phyloP scores from a whole-genome alignment of 2,888 invertebrate genomes.

The Scaptomyza polygonia region DNA sequence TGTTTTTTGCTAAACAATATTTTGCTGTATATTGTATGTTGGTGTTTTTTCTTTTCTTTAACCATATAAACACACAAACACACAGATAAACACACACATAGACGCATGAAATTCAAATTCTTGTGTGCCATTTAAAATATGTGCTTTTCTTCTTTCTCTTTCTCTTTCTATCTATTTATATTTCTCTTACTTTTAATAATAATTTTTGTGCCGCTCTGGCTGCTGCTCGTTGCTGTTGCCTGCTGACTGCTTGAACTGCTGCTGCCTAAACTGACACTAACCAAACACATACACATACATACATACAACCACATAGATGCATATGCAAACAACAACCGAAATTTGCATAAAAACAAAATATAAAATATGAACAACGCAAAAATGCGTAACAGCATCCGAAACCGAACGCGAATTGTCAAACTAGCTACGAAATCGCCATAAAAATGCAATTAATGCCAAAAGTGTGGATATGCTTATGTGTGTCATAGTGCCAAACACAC shows the following conservation, averaged over 20 bases:
- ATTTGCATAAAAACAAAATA: slow-evolving; percentile 63
- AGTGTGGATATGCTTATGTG: slow-evolving; percentile 47
- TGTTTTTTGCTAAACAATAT: slow-evolving; percentile 33
- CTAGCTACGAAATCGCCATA: slow-evolving; percentile 45
- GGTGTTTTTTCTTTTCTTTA: slow-evolving; percentile 46
- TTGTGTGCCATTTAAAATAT: slow-evolving; percentile 70
- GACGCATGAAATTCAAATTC: slow-evolving; percentile 58
- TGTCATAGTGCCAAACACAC: slow-evolving; percentile 21
- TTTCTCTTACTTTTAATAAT: slow-evolving; percentile 39
- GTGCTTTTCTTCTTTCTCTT: slow-evolving; percentile 51
- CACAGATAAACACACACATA: slow-evolving; percentile 14
- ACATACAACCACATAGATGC: slow-evolving; percentile 16
- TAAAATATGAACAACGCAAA: slow-evolving; percentile 49
- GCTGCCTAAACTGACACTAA: slow-evolving; percentile 15
- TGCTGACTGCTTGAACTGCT: slow-evolving; percentile 32
- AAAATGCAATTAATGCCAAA: slow-evolving; percentile 55
- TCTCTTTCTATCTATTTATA: slow-evolving; percentile 29
- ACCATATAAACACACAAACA: slow-evolving; percentile 23
- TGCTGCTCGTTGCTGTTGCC: slow-evolving; percentile 39
- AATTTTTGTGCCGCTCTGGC: slow-evolving; percentile 19
- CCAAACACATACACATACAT: slow-evolving; percentile 10
- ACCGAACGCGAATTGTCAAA: slow-evolving; percentile 53
- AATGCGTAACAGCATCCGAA: slow-evolving; percentile 28
- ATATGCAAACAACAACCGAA: slow-evolving; percentile 29
- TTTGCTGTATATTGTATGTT: slow-evolving; percentile 38